Evolutionary conservation across 2,113 vertebrate species (phyloP).

Genomic region (Osmerus mordax): DNA sequence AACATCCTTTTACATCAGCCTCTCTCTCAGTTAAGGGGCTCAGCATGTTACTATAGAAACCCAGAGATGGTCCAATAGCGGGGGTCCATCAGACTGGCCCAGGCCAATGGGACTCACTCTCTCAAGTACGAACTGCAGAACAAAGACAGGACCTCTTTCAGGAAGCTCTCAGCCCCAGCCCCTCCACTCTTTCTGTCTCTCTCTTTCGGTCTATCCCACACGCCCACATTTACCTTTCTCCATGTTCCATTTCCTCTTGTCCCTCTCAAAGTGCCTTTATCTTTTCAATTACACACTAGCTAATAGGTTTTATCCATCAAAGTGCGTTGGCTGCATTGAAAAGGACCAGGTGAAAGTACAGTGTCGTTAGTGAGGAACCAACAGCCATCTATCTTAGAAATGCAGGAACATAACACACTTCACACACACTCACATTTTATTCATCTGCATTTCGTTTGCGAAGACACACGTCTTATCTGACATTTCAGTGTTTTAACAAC

Average conservation of each 20-base stretch:
- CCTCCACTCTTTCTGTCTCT: constrained; percentile 8
- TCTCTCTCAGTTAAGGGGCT: not conserved
- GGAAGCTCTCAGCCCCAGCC: not conserved
- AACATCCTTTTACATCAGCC: not conserved
- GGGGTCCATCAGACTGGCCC: not conserved
- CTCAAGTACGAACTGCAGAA: constrained; percentile 24
- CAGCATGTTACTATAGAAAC: constrained; percentile 3
- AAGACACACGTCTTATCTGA: too few species aligned
- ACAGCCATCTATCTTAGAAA: too few species aligned
- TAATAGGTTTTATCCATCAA: not conserved
- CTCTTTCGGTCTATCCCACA: not conserved
- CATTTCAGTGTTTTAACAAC: too few species aligned
- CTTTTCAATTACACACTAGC: not conserved
- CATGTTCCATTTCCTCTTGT: not conserved
- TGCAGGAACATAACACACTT: too few species aligned
- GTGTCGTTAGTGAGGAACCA: too few species aligned
- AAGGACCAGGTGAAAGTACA: too few species aligned
- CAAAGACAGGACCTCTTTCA: not conserved
- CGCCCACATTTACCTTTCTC: constrained; percentile 1
- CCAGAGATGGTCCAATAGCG: not conserved
- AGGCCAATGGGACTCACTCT: constrained; percentile 8
- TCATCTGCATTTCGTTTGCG: too few species aligned
- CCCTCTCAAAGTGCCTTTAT: not conserved
- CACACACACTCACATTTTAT: too few species aligned
- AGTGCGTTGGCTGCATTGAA: not conserved